Conservation (phyloP, 2,113 vertebrate species). For the Chiloscyllium plagiosum region DNA sequence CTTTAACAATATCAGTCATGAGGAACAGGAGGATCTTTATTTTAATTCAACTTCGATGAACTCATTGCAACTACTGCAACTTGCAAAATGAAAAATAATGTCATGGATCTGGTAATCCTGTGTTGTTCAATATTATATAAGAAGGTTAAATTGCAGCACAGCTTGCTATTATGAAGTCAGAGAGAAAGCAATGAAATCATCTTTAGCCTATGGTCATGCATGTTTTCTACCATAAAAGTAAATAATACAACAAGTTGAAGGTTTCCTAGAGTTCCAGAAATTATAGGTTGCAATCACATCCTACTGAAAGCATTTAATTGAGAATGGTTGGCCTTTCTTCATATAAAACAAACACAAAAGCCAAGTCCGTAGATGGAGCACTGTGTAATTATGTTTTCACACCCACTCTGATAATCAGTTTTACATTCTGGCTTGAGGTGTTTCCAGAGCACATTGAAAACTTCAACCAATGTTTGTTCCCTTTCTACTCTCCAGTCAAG, state of each 20-base stretch:
- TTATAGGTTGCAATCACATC: not conserved
- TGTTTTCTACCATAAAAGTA: not conserved
- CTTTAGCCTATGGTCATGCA: not conserved
- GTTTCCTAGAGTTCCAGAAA: not conserved
- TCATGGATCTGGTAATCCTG: not conserved
- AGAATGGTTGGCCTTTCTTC: not conserved
- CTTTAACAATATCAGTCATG: not conserved
- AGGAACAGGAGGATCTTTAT: not conserved
- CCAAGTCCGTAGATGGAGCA: not conserved
- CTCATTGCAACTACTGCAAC: not conserved
- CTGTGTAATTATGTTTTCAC: constrained; percentile 14
- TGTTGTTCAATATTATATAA: not conserved
- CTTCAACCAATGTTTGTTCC: not conserved
- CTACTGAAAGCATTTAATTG: constrained; percentile 1
- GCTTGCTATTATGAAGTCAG: not conserved
- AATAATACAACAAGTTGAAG: constrained; percentile 6
- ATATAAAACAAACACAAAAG: not conserved
- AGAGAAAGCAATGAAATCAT: constrained; percentile 3
- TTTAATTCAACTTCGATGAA: not conserved
- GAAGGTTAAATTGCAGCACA: constrained; percentile 3
- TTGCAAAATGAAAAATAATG: constrained; percentile 6
- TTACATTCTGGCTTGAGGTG: not conserved
- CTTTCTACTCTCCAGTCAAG: not conserved
- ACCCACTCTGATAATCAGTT: not conserved
- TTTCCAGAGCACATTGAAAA: not conserved